Conservation (phyloP, 1,140 invertebrate genomes). For the Drosophila teissieri region DNA sequence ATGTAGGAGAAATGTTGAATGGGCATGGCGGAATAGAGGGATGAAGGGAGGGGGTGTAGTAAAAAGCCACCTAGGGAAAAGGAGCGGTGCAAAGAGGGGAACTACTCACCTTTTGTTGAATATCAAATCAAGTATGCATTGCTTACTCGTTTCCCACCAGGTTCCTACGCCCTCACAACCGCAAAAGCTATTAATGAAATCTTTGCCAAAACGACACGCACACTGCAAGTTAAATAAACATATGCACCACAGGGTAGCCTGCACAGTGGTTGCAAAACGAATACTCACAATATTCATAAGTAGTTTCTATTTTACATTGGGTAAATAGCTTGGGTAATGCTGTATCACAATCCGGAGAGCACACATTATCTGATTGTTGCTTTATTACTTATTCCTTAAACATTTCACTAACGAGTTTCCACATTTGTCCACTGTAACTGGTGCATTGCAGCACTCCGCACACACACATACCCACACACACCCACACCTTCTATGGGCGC, state of each 20-base stretch:
- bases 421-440: constrained; percentile 15
- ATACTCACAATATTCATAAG: background rate
- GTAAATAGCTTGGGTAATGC: too few species aligned
- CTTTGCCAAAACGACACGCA: constrained; percentile 71
- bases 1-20: background rate
- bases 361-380: background rate
- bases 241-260: constrained; percentile 3
- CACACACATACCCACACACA: constrained; percentile 1
- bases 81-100: background rate
- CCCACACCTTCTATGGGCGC: constrained; percentile 25
- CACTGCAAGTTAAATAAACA: constrained; percentile 31
- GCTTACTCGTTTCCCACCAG: constrained; percentile 14
- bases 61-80: constrained; percentile 6
- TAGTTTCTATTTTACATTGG: background rate
- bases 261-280: constrained; percentile 5
- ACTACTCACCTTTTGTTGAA: constrained; percentile 55
- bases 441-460: constrained; percentile 12
- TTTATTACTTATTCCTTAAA: background rate
- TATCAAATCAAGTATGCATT: constrained; percentile 64
- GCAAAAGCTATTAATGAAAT: constrained; percentile 74
- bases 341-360: too few species aligned
- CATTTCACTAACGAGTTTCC: background rate
- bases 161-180: constrained; percentile 27
- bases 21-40: too few species aligned
- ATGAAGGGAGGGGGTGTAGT: background rate